phyloP scores from a whole-genome alignment of 2,888 invertebrate species.

The Syrista parreyssii region DNA sequence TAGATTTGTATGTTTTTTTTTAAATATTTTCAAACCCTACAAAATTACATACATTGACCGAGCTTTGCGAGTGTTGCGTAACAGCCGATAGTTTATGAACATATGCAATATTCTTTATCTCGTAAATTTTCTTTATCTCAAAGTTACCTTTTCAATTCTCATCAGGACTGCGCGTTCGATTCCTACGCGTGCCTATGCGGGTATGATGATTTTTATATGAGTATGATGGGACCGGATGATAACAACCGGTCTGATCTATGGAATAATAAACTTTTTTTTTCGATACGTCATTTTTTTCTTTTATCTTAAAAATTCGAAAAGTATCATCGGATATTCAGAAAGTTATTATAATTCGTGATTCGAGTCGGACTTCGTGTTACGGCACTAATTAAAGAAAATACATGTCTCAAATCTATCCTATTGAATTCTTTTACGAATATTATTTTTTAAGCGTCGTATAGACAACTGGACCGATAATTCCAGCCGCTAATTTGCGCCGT shows the following conservation, averaged over 20 bases:
- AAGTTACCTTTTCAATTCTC: background rate
- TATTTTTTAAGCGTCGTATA: background rate
- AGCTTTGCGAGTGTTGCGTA: background rate
- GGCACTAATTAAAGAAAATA: background rate
- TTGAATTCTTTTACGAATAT: background rate
- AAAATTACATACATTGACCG: background rate
- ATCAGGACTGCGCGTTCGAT: background rate
- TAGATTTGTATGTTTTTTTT: background rate
- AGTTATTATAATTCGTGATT: background rate
- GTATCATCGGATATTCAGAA: background rate
- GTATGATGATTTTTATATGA: background rate
- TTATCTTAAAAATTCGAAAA: background rate
- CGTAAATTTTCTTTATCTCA: background rate
- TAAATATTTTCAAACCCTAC: background rate
- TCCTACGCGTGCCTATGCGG: background rate
- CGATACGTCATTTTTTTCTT: background rate
- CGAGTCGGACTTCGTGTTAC: background rate
- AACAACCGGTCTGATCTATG: background rate
- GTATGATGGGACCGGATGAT: background rate
- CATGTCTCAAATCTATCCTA: background rate
- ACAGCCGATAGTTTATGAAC: background rate
- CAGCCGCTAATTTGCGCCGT: background rate
- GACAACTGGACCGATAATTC: background rate
- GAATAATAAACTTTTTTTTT: background rate
- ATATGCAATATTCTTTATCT: background rate